These are phyloP conservation scores for Ictalurus punctatus DNA, from an alignment of 2,113 vertebrate genomes.

Conservation along the genomic window DNA sequence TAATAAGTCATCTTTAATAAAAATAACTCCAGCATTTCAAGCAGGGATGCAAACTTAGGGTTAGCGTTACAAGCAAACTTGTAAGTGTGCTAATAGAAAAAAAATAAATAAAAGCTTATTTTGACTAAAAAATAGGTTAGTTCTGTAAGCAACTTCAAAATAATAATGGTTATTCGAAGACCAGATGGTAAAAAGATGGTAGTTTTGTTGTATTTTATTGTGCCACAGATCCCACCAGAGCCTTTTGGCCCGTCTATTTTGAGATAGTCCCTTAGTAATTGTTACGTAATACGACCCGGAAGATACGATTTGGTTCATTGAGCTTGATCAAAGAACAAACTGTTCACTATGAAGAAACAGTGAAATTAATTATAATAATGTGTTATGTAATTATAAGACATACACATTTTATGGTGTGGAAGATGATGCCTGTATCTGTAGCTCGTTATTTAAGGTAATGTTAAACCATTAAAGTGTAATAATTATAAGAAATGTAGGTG, in stretches of 20 bases:
- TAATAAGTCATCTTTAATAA: not conserved
- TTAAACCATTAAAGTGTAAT: not conserved
- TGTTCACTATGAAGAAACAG: not conserved
- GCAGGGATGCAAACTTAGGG: not conserved
- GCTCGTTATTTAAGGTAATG: not conserved
- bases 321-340: not conserved
- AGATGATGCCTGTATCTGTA: not conserved
- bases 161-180: not conserved
- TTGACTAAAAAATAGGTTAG: not conserved
- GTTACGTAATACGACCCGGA: slow-evolving; percentile 31
- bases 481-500: not conserved
- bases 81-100: not conserved
- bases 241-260: not conserved
- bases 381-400: not conserved
- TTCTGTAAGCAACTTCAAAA: not conserved
- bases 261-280: slow-evolving; percentile 10
- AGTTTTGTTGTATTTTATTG: not conserved
- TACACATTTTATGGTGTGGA: not conserved
- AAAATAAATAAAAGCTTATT: not conserved
- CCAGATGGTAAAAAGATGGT: not conserved
- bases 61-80: not conserved
- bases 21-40: not conserved
- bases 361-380: not conserved
- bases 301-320: not conserved
- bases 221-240: not conserved